These are phyloP conservation scores for Talpa occidentalis DNA, from an alignment of 2,113 vertebrate species.

Conservation along the genomic window DNA sequence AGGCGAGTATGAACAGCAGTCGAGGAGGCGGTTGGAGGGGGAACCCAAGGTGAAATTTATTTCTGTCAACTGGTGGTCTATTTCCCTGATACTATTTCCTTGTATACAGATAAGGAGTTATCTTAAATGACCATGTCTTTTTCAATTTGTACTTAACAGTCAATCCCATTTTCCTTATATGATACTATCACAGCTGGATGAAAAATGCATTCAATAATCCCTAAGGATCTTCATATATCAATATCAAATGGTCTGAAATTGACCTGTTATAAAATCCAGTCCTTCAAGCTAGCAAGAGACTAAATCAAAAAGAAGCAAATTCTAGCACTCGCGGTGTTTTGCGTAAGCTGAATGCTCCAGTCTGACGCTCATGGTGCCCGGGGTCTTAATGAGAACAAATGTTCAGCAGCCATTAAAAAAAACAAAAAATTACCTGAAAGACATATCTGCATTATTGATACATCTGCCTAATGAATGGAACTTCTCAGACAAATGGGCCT, in stretches of 20 bases:
- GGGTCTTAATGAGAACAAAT: slow-evolving; percentile 75
- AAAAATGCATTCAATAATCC: slow-evolving; percentile 91
- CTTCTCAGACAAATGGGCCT: neutral
- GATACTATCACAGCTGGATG: slow-evolving; percentile 89
- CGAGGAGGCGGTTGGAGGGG: slow-evolving; percentile 77
- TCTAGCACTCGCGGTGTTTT: slow-evolving; percentile 61
- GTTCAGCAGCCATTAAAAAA: neutral
- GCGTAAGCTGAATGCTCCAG: slow-evolving; percentile 38
- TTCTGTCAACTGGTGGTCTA: slow-evolving; percentile 92
- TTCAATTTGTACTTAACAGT: slow-evolving; percentile 95
- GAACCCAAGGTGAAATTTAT: slow-evolving; percentile 91
- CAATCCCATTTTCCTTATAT: slow-evolving; percentile 89
- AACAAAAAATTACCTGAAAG: neutral
- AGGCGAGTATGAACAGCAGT: slow-evolving; percentile 20
- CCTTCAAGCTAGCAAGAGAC: slow-evolving; percentile 83
- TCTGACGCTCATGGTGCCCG: slow-evolving; percentile 42
- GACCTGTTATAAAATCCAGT: slow-evolving; percentile 88
- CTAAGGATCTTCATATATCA: slow-evolving; percentile 90
- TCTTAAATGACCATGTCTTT: slow-evolving; percentile 98
- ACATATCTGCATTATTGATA: neutral
- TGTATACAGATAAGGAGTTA: slow-evolving; percentile 96
- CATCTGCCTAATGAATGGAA: neutral
- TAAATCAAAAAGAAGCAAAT: slow-evolving; percentile 82
- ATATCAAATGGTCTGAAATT: slow-evolving; percentile 91
- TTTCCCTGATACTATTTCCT: slow-evolving; percentile 92